Percentiles rank a stretch among this genome's conserved stretches.
Evolutionary conservation across 2,113 vertebrate genomes (phyloP).

Genomic region (Argyrosomus japonicus): DNA sequence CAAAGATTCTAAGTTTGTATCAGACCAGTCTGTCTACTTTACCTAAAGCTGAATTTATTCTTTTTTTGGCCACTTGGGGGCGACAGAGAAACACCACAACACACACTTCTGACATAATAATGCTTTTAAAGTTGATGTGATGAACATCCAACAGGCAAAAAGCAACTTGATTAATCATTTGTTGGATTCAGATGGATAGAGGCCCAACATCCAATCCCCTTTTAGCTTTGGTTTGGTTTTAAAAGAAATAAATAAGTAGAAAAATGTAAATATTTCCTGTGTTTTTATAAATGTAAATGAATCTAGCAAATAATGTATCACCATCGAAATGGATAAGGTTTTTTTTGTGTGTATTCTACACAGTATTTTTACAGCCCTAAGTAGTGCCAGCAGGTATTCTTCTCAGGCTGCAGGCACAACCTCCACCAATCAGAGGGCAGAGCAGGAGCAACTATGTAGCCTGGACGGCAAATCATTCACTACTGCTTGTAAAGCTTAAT

Average conservation of each 20-base stretch:
- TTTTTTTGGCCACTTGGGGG: slow-evolving; percentile 1
- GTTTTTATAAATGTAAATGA: not conserved
- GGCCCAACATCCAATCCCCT: not conserved
- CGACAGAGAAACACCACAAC: not conserved
- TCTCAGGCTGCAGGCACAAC: not conserved
- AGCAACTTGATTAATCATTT: not conserved
- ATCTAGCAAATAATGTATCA: not conserved
- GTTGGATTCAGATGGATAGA: not conserved
- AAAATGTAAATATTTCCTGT: not conserved
- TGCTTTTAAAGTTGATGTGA: not conserved
- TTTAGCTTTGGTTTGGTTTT: not conserved
- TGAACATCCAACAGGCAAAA: not conserved
- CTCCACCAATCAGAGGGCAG: not conserved
- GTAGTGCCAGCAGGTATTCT: not conserved
- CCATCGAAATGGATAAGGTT: not conserved
- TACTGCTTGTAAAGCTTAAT: not conserved
- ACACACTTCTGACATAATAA: not conserved
- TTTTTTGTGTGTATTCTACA: too few species aligned
- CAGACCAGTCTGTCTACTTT: not conserved
- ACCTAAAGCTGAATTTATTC: not conserved
- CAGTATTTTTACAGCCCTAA: not conserved
- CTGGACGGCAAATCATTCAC: not conserved
- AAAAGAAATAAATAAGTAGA: not conserved
- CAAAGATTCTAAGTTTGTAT: too few species aligned
- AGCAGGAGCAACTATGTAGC: not conserved